A percentile compares a stretch with the other conserved stretches of the same genome.
phyloP scores from a whole-genome alignment of 1,140 invertebrate species.

The Cardiocondyla obscurior region DNA sequence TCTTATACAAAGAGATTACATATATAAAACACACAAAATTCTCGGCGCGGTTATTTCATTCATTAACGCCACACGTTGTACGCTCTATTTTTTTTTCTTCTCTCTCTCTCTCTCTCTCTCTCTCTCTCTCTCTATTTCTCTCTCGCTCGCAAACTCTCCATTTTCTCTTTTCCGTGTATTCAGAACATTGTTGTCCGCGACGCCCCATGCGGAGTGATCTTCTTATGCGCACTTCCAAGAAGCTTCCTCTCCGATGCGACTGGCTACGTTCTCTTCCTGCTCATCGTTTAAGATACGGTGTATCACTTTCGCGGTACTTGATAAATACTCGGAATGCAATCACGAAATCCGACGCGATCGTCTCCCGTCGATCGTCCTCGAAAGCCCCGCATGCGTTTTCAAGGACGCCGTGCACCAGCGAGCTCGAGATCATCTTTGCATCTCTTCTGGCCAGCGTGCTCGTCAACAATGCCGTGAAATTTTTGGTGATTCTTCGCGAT shows the following conservation, averaged over 20 bases:
- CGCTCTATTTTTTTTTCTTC: not conserved
- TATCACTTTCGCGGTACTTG: not conserved
- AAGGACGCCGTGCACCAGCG: not conserved
- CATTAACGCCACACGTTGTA: not conserved
- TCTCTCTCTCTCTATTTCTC: not conserved
- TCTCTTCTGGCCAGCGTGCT: not conserved
- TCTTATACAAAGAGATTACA: constrained; percentile 72
- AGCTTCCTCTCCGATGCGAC: not conserved
- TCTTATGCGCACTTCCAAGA: constrained; percentile 39
- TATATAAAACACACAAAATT: constrained; percentile 69
- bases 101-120: not conserved
- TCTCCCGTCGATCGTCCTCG: constrained; percentile 54
- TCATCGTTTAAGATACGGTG: constrained; percentile 34
- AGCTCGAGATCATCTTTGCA: not conserved
- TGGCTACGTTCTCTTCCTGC: not conserved
- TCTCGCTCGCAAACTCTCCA: not conserved
- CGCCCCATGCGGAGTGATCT: constrained; percentile 19
- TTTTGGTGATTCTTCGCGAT: not conserved
- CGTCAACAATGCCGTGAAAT: not conserved
- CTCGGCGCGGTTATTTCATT: constrained; percentile 30
- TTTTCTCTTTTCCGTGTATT: constrained; percentile 35
- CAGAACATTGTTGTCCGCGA: constrained; percentile 35
- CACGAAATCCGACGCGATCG: constrained; percentile 41
- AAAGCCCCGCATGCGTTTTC: not conserved
- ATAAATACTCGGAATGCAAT: constrained; percentile 56